phyloP scores from a whole-genome alignment of 2,888 invertebrate genomes.

The Zootermopsis nevadensis region DNA sequence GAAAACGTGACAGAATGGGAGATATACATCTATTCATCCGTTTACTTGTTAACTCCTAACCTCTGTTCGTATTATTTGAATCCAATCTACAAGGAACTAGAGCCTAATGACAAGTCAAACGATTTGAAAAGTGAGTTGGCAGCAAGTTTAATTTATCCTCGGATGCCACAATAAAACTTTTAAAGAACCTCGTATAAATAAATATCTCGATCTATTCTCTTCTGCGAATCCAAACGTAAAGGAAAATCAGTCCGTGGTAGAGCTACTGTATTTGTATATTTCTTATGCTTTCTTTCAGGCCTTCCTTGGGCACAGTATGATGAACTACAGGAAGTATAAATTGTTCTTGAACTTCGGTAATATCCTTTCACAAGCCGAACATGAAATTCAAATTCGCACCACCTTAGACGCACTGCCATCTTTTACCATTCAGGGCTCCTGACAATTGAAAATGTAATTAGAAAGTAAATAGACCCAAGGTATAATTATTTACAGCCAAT shows the following conservation, averaged over 20 bases:
- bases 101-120: too few species aligned
- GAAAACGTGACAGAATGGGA: too few species aligned
- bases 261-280: constrained; percentile 71
- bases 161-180: too few species aligned
- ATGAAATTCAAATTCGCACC: constrained; percentile 1
- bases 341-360: not conserved
- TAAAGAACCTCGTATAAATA: constrained; percentile 67
- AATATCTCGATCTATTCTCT: constrained; percentile 69
- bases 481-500: too few species aligned
- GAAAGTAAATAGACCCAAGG: too few species aligned
- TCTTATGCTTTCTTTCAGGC: constrained; percentile 55
- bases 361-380: not conserved
- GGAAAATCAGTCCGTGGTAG: constrained; percentile 77
- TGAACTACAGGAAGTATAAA: not conserved
- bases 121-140: too few species aligned
- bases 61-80: too few species aligned
- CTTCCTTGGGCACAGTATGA: not conserved
- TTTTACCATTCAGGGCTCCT: not conserved
- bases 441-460: too few species aligned
- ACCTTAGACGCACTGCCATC: not conserved
- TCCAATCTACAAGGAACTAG: too few species aligned
- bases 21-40: too few species aligned
- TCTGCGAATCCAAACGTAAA: constrained; percentile 66
- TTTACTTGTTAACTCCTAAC: too few species aligned
- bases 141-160: too few species aligned